Evolutionary conservation across 1,140 invertebrate genomes (phyloP), one percentile per base, ranked within the genome.

Genomic region (Panulirus ornatus): DNA sequence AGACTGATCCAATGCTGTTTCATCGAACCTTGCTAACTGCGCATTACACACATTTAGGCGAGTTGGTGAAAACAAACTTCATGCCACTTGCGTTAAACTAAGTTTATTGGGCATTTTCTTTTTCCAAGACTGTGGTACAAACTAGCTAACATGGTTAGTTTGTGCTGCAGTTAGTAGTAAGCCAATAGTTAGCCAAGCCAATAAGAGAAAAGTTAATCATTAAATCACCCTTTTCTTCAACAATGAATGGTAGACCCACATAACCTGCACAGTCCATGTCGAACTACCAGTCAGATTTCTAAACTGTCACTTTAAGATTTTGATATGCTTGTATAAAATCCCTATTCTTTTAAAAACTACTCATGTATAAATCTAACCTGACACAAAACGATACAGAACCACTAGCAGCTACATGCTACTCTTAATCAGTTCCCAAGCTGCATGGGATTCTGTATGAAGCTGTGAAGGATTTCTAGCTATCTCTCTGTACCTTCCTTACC

Each of bases 51-150:
- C 38, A 63, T 54, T 87, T 47, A 92, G 78, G 63, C 78, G 76
- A 82, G 82, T 79, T 86, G 88, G 81, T 88, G 76, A 86, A 90
- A 88, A 92, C 79, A 90, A 91, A 90, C 75, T 82, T 85, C 91
- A 88, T 88, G 86, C 84, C 82, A 89, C 88, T 90, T 79, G 75
- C 88, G 93, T 94, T 94, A 93, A 94, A 95, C 94, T 94, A 94
- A 94, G 93, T 94, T 95, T 95, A 95, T 95, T 95, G 95, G 95
- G 94, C 94, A 95, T 94, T 94, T 93, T n/a, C n/a, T n/a, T n/a
- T 90, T 79, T 84, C 82, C 82, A 90, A 76, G 82, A 75, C 87
- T 89, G 87, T 89, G 87, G 79, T 89, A 90, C 88, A 90, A 90
- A 90, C 88, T 90, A 90, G 81, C 88, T 84, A 90, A 84, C 88